Evolutionary conservation across 2,797 vertebrate species (phyloP).

Genomic region (Gymnothorax reevesii): DNA sequence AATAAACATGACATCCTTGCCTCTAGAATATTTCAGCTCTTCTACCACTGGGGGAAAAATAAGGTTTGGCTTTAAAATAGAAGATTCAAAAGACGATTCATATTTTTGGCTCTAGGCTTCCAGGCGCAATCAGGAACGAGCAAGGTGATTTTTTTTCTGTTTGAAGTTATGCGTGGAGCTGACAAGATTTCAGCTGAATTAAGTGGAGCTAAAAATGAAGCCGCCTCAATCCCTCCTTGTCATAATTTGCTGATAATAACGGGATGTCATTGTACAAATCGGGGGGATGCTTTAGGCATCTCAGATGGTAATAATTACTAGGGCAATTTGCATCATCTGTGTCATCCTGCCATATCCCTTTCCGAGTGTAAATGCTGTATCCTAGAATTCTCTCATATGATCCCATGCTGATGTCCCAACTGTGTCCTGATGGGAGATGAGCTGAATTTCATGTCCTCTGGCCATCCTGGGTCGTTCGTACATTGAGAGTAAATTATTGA

Average conservation of each 20-base stretch:
- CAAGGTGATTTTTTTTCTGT: background rate
- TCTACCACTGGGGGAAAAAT: background rate
- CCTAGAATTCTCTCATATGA: background rate
- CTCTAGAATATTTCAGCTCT: background rate
- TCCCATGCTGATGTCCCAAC: background rate
- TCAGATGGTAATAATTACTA: slow-evolving; percentile 16
- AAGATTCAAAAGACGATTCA: background rate
- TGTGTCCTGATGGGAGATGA: background rate
- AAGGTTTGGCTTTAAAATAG: background rate
- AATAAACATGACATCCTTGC: slow-evolving; percentile 16
- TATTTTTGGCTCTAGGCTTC: background rate
- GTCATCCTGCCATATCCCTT: background rate
- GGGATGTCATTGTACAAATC: slow-evolving; percentile 24
- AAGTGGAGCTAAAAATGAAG: slow-evolving; percentile 13
- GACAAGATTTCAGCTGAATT: background rate
- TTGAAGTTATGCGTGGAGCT: background rate
- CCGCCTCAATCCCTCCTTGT: background rate
- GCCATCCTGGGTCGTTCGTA: background rate
- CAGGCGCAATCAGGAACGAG: too few relatives aligned
- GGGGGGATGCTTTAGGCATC: background rate
- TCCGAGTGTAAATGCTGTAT: background rate
- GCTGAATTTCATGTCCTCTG: background rate
- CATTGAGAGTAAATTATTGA: background rate
- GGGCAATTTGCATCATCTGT: slow-evolving; percentile 18
- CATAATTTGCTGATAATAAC: slow-evolving; percentile 37